Percentiles rank a stretch among this genome's conserved stretches.
Conservation (phyloP, 2,797 vertebrate genomes). For the Xenops minutus region DNA sequence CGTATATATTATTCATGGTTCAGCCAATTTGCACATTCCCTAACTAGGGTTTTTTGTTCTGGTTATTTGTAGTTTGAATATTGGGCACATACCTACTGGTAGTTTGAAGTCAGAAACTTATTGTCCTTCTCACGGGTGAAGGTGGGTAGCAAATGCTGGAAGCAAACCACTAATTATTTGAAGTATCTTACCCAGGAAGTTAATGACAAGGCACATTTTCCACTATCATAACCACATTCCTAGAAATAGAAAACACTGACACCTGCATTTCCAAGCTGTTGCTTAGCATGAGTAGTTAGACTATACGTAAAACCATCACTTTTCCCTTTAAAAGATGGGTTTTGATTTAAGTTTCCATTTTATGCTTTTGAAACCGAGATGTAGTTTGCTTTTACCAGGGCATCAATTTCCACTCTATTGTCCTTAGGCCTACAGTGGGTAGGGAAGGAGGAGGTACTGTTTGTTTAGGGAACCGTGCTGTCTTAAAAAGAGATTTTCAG, state of each 20-base stretch:
- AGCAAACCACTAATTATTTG: conserved; percentile 27
- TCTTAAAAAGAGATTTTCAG: neutral
- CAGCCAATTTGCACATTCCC: neutral
- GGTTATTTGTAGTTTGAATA: neutral
- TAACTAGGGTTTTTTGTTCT: neutral
- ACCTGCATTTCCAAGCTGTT: neutral
- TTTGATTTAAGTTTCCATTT: neutral
- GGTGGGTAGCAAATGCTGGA: neutral
- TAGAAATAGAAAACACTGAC: neutral
- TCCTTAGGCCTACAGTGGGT: neutral
- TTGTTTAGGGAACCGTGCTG: neutral
- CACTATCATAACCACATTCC: neutral
- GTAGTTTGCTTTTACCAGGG: neutral
- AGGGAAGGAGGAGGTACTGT: neutral
- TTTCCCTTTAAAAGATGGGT: neutral
- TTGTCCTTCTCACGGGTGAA: neutral
- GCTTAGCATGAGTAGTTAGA: neutral
- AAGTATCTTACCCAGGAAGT: neutral
- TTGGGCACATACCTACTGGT: neutral
- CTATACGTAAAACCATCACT: neutral
- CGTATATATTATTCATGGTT: neutral
- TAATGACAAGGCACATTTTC: conserved; percentile 3
- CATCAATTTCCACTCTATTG: neutral
- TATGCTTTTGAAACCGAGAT: neutral
- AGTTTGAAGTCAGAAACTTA: neutral